phyloP scores from a whole-genome alignment of 2,113 vertebrate species.

The Perca fluviatilis region DNA sequence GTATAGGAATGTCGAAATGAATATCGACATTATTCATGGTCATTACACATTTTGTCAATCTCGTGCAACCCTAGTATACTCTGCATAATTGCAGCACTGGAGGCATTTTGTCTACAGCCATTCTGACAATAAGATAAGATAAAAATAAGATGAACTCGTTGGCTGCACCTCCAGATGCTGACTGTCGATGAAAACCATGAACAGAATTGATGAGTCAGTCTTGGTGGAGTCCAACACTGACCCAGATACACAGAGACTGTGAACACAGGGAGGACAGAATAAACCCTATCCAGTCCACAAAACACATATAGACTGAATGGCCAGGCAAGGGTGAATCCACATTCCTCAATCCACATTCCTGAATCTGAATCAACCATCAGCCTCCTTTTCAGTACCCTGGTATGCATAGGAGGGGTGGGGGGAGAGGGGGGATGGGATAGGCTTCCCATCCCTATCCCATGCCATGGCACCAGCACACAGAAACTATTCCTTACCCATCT shows the following conservation, averaged over 20 bases:
- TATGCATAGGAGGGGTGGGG: neutral
- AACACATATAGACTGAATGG: neutral
- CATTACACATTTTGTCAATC: too few relatives aligned
- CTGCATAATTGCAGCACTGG: too few relatives aligned
- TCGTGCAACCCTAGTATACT: too few relatives aligned
- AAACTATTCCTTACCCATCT: too few relatives aligned
- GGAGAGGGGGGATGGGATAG: too few relatives aligned
- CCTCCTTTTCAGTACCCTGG: conserved; percentile 18
- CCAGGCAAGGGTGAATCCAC: conserved; percentile 24
- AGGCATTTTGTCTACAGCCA: too few relatives aligned
- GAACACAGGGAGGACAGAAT: neutral
- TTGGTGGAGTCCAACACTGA: neutral
- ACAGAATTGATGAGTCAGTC: neutral
- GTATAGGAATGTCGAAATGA: too few relatives aligned
- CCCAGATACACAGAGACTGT: neutral
- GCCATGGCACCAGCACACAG: too few relatives aligned
- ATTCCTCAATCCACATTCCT: conserved; percentile 58
- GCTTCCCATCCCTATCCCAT: too few relatives aligned
- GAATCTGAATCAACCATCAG: conserved; percentile 42
- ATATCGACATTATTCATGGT: too few relatives aligned
- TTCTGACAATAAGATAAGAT: too few relatives aligned
- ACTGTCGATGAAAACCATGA: neutral
- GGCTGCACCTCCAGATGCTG: neutral
- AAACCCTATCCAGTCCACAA: neutral
- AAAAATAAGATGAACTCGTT: neutral